Percentiles rank a stretch among this genome's conserved stretches.
phyloP scores from a whole-genome alignment of 2,888 invertebrate species.

The Meloe dianella region DNA sequence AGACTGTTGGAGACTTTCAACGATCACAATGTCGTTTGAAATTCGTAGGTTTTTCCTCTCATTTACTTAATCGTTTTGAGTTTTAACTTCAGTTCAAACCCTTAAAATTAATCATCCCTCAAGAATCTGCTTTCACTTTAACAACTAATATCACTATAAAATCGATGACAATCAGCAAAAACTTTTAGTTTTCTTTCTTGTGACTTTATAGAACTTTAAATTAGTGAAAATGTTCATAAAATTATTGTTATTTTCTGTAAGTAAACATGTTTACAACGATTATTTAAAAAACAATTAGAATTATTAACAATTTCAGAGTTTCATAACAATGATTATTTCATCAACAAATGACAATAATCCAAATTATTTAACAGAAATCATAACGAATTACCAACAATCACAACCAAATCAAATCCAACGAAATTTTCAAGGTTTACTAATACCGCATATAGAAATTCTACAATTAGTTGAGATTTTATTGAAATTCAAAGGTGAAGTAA shows the following conservation, averaged over 20 bases:
- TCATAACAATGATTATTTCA: not conserved
- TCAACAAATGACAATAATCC: not conserved
- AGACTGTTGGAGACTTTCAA: no score
- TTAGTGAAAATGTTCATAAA: not conserved
- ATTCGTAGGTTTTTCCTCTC: not conserved
- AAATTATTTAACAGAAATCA: not conserved
- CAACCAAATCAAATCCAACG: not conserved
- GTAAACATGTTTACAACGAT: not conserved
- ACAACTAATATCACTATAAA: not conserved
- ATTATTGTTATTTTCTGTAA: not conserved
- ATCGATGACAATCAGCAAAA: not conserved
- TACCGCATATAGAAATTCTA: slow-evolving; percentile 43
- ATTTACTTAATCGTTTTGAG: not conserved
- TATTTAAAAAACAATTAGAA: not conserved
- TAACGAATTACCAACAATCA: not conserved
- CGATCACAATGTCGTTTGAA: no score
- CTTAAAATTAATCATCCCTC: not conserved
- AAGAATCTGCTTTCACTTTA: not conserved
- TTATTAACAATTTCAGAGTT: not conserved
- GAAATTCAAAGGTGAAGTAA: slow-evolving; percentile 42
- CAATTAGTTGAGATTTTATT: slow-evolving; percentile 42
- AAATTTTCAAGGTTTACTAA: slow-evolving; percentile 18
- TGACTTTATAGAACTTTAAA: not conserved
- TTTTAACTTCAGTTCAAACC: not conserved
- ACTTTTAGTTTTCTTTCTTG: not conserved